phyloP scores from a whole-genome alignment of 2,888 invertebrate genomes.

The Hypolimnas misippus region DNA sequence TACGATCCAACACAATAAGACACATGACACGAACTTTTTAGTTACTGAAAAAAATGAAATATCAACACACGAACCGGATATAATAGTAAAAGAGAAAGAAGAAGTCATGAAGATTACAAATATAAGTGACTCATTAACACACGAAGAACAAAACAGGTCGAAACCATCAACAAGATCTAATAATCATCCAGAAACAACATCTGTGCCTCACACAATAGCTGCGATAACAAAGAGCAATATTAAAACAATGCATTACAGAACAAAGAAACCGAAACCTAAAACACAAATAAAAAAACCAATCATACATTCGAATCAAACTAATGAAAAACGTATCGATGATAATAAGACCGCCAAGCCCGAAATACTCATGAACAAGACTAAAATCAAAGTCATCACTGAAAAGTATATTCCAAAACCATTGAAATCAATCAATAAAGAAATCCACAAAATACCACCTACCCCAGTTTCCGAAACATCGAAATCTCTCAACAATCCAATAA shows the following conservation, averaged over 20 bases:
- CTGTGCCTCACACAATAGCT: slow-evolving; percentile 62
- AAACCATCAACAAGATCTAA: slow-evolving; percentile 10
- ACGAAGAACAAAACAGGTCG: slow-evolving; percentile 2
- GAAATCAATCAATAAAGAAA: slow-evolving; percentile 81
- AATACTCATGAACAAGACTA: slow-evolving; percentile 59
- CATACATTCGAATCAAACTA: slow-evolving; percentile 47
- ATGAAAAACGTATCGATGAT: slow-evolving; percentile 48
- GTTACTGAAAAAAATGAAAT: slow-evolving; percentile 5
- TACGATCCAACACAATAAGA: slow-evolving; percentile 8
- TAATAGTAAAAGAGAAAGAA: slow-evolving; percentile 8
- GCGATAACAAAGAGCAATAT: slow-evolving; percentile 75
- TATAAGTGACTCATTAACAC: not conserved
- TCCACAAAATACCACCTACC: slow-evolving; percentile 74
- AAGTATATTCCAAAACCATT: slow-evolving; percentile 62
- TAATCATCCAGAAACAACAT: slow-evolving; percentile 45
- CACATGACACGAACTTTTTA: slow-evolving; percentile 14
- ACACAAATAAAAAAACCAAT: slow-evolving; percentile 71
- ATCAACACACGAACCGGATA: slow-evolving; percentile 25
- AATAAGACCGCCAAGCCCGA: slow-evolving; percentile 47
- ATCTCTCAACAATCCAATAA: slow-evolving; percentile 57
- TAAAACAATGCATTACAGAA: slow-evolving; percentile 70
- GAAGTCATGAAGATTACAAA: not conserved
- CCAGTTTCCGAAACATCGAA: slow-evolving; percentile 81
- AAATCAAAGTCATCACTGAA: slow-evolving; percentile 55
- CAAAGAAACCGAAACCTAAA: slow-evolving; percentile 70